These are phyloP conservation scores for Drosophila nigrodunni DNA, from an alignment of 1,140 invertebrate species.

Conservation along the genomic window DNA sequence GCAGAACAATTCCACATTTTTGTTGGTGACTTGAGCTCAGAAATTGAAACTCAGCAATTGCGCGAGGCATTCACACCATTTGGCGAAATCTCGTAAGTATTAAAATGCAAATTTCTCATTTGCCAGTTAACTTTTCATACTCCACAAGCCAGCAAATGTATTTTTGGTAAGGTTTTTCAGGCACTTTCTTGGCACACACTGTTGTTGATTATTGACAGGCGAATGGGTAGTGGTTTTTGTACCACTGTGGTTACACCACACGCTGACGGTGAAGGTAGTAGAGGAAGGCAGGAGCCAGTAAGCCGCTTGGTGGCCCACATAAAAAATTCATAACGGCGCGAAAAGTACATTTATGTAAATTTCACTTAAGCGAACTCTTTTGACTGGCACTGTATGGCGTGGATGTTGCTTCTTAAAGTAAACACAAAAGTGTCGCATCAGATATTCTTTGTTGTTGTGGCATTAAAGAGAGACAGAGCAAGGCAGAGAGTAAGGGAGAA, in stretches of 20 bases:
- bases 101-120: constrained; percentile 80
- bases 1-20: constrained; percentile 99
- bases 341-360: constrained; percentile 77
- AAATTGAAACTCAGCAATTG: constrained; percentile 98
- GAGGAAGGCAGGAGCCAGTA: constrained; percentile 7
- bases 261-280: too few species aligned
- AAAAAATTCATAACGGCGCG: constrained; percentile 75
- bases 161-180: constrained; percentile 11
- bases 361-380: constrained; percentile 75
- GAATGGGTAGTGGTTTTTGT: constrained; percentile 40
- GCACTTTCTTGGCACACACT: constrained; percentile 44
- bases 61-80: constrained; percentile 98
- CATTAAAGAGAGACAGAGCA: constrained; percentile 9
- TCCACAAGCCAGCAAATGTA: background rate
- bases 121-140: constrained; percentile 56
- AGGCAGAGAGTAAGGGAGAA: background rate
- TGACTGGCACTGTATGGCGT: constrained; percentile 46
- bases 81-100: constrained; percentile 96
- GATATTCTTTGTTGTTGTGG: constrained; percentile 14
- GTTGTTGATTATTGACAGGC: constrained; percentile 66
- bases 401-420: constrained; percentile 34
- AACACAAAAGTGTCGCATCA: constrained; percentile 35
- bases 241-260: constrained; percentile 1
- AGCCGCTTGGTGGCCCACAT: constrained; percentile 53
- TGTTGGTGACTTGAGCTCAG: constrained; percentile 98